These are phyloP conservation scores for Channa striata DNA, from an alignment of 2,797 vertebrate genomes.

Conservation along the genomic window DNA sequence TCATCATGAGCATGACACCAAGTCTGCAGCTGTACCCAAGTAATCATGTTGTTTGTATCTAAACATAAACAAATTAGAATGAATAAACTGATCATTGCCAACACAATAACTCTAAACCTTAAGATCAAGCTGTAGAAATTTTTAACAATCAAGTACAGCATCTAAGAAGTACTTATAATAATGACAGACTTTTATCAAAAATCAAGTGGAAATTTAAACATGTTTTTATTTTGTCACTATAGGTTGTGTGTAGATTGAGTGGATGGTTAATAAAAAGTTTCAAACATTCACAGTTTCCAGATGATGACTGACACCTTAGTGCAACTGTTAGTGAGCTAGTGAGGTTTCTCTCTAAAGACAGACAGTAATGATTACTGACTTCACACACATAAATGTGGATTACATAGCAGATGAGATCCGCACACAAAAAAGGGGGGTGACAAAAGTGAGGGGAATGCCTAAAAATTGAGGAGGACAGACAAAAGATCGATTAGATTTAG, in stretches of 20 bases:
- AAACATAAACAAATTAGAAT: background rate
- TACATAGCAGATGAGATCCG: background rate
- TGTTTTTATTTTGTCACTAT: no score
- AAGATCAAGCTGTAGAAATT: no score
- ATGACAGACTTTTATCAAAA: no score
- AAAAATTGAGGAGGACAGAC: no score
- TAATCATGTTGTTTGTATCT: background rate
- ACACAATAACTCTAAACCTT: background rate
- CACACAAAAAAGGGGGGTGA: background rate
- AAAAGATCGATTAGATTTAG: no score
- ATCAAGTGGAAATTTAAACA: no score
- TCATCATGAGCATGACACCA: background rate
- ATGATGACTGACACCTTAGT: conserved; percentile 31
- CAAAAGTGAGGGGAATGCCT: no score
- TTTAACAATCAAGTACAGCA: no score
- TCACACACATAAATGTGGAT: background rate
- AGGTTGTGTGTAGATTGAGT: no score
- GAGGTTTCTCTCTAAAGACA: background rate
- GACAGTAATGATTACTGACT: conserved; percentile 6
- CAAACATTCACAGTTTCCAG: conserved; percentile 27
- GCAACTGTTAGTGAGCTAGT: background rate
- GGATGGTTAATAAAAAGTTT: conserved; percentile 41
- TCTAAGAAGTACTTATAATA: no score
- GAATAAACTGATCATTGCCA: background rate
- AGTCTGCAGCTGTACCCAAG: background rate